A percentile compares a stretch with the other conserved stretches of the same genome.
These are phyloP conservation scores for Morpho achilles DNA, from an alignment of 2,888 invertebrate species.

Conservation along the genomic window DNA sequence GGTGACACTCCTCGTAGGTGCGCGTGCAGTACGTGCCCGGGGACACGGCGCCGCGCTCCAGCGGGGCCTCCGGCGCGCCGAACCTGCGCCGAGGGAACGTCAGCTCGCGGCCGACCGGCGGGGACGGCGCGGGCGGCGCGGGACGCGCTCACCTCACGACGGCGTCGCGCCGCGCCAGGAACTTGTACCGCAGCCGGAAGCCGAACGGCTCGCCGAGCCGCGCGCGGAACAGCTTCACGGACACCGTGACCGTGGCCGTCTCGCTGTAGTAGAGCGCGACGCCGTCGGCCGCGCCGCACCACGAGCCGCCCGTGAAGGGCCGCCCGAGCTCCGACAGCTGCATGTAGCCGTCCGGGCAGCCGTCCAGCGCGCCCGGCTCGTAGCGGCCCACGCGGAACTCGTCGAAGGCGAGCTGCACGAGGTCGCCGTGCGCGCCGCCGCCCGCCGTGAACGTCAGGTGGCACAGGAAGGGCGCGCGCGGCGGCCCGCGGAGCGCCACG, in stretches of 20 bases:
- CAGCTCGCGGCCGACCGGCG: constrained; percentile 90
- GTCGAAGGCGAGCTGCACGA: constrained; percentile 93
- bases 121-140: constrained; percentile 87
- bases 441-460: constrained; percentile 95
- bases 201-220: constrained; percentile 88
- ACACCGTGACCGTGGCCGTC: constrained; percentile 92
- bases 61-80: constrained; percentile 85
- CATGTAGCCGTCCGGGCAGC: constrained; percentile 93
- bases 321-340: constrained; percentile 91
- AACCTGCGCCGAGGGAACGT: constrained; percentile 85
- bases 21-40: constrained; percentile 91
- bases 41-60: constrained; percentile 91
- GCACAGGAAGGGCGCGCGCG: constrained; percentile 91
- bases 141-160: constrained; percentile 86
- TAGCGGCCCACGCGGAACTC: constrained; percentile 92
- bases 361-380: constrained; percentile 84
- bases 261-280: constrained; percentile 93
- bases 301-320: constrained; percentile 93
- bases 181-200: constrained; percentile 89
- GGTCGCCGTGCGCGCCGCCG: constrained; percentile 91
- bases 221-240: constrained; percentile 87
- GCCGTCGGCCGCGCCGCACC: constrained; percentile 91
- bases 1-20: constrained; percentile 91
- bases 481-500: constrained; percentile 86
- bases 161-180: constrained; percentile 88